Conservation (phyloP, 2,113 vertebrate genomes). For the Hippocampus abdominalis region DNA sequence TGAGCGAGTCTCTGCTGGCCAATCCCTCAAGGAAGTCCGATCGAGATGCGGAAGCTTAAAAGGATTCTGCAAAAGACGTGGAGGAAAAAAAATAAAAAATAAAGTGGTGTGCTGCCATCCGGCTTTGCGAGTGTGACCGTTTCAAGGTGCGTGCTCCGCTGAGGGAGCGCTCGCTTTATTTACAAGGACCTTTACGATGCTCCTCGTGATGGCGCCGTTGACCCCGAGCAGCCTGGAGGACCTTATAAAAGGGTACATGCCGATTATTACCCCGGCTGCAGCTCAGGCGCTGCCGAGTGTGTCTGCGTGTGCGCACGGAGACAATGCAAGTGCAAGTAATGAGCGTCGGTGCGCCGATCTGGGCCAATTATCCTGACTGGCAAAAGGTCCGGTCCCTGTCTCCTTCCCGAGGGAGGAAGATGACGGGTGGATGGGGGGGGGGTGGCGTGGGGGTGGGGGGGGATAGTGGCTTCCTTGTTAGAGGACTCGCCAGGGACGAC, state of each 20-base stretch:
- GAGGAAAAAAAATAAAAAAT: not conserved
- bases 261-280: constrained; percentile 39
- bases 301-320: constrained; percentile 29
- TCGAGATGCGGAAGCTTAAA: not conserved
- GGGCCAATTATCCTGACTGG: constrained; percentile 55
- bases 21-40: not conserved
- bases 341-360: constrained; percentile 53
- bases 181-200: constrained; percentile 62
- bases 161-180: constrained; percentile 58
- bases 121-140: not conserved
- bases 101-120: not conserved
- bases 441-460: not conserved
- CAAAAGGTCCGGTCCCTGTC: constrained; percentile 43
- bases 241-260: constrained; percentile 39
- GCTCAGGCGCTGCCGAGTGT: constrained; percentile 15
- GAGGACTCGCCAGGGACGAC: constrained; percentile 27
- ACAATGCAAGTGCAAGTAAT: constrained; percentile 51
- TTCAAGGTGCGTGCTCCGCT: constrained; percentile 36
- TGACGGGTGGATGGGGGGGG: constrained; percentile 1
- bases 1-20: not conserved
- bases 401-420: constrained; percentile 27
- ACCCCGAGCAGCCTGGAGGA: constrained; percentile 59
- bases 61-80: not conserved
- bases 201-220: constrained; percentile 43
- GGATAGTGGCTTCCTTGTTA: constrained; percentile 46